Conservation (phyloP, 2,113 vertebrate species). For the Nannospalax galili region DNA sequence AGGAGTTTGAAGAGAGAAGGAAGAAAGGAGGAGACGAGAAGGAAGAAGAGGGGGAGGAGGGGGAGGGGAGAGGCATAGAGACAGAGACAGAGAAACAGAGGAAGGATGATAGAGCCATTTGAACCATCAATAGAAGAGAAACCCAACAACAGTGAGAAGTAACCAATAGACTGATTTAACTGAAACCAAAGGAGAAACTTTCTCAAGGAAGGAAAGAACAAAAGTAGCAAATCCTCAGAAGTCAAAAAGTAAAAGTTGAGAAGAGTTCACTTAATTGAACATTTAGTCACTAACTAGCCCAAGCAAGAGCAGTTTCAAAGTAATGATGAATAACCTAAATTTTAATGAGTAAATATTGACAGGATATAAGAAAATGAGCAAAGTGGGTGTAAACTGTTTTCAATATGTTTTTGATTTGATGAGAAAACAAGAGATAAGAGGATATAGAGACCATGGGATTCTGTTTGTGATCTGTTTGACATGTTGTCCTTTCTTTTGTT, state of each 20-base stretch:
- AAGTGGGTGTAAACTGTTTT: not conserved
- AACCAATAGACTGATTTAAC: not conserved
- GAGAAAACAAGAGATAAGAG: not conserved
- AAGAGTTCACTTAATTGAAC: not conserved
- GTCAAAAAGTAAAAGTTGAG: slow-evolving; percentile 32
- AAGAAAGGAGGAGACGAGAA: not conserved
- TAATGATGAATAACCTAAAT: not conserved
- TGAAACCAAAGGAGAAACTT: slow-evolving; percentile 11
- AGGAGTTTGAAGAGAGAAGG: not conserved
- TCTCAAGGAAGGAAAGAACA: not conserved
- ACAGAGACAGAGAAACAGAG: not conserved
- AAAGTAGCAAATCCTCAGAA: not conserved
- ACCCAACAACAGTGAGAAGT: not conserved
- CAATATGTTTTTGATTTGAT: slow-evolving; percentile 20
- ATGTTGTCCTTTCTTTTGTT: slow-evolving; percentile 8
- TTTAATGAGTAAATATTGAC: slow-evolving; percentile 19
- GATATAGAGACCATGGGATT: not conserved
- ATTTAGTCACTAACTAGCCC: not conserved
- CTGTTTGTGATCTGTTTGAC: not conserved
- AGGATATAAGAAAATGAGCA: not conserved
- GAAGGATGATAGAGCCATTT: not conserved
- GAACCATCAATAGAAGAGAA: not conserved
- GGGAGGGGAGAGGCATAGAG: too few relatives aligned
- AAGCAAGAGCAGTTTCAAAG: slow-evolving; percentile 19
- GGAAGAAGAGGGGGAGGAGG: not conserved